These are phyloP conservation scores for Pangasius mekongensis DNA, from an alignment of 2,797 vertebrate genomes.

Conservation along the genomic window DNA sequence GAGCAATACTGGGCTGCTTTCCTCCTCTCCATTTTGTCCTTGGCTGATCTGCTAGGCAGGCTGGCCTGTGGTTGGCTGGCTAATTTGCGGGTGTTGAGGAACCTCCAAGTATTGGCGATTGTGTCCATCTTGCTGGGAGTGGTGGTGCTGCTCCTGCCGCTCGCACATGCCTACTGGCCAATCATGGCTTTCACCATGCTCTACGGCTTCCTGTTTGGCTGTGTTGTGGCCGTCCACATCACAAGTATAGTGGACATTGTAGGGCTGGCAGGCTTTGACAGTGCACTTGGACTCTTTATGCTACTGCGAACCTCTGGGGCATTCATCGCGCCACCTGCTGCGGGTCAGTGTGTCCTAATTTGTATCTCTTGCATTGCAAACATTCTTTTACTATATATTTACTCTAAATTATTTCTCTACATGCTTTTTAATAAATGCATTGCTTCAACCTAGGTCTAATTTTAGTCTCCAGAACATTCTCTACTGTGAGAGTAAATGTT, in stretches of 20 bases:
- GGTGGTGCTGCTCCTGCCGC: background rate
- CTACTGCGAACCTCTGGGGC: background rate
- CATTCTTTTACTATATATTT: background rate
- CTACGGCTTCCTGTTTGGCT: background rate
- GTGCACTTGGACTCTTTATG: background rate
- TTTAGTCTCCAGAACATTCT: background rate
- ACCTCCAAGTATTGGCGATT: background rate
- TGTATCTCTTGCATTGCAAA: background rate
- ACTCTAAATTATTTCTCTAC: background rate
- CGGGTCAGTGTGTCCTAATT: background rate
- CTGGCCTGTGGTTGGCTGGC: slow-evolving; percentile 71
- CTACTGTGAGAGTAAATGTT: background rate
- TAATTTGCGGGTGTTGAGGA: slow-evolving; percentile 56
- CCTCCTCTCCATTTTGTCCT: background rate
- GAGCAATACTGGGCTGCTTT: background rate
- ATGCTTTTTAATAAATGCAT: background rate
- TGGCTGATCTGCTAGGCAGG: slow-evolving; percentile 71
- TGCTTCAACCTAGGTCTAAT: background rate
- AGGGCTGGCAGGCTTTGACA: slow-evolving; percentile 67
- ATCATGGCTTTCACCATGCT: background rate
- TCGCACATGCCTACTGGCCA: background rate
- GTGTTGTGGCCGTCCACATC: slow-evolving; percentile 60
- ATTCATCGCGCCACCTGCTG: background rate
- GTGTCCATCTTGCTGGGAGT: background rate
- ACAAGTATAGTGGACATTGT: slow-evolving; percentile 73